These are phyloP conservation scores for Temnopleurus reevesii DNA, from an alignment of 53 echinoderm and acorn worm species.

Conservation along the genomic window DNA sequence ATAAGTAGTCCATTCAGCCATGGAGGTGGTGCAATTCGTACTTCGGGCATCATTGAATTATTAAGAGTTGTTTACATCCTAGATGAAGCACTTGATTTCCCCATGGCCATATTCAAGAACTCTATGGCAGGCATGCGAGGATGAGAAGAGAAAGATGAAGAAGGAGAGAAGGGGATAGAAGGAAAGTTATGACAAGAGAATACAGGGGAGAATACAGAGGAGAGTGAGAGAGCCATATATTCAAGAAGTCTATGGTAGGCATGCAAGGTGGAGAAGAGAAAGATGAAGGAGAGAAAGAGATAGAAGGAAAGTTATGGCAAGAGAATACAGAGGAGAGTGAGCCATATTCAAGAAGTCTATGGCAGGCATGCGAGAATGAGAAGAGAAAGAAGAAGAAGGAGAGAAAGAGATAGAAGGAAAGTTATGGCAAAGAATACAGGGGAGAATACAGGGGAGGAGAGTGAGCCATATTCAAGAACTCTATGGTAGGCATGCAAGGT, in stretches of 20 bases:
- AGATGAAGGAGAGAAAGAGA: not conserved
- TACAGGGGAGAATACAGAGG: no score
- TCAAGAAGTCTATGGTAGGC: no score
- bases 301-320: not conserved
- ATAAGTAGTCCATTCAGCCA: no score
- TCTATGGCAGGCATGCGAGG: not conserved
- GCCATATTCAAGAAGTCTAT: not conserved
- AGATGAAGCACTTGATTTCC: not conserved
- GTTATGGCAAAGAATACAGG: not conserved
- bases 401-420: not conserved
- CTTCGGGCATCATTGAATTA: constrained; percentile 2
- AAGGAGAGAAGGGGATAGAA: not conserved
- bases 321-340: not conserved
- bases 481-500: no score
- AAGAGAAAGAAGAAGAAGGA: not conserved
- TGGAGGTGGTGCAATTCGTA: not conserved
- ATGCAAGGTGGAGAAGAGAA: not conserved
- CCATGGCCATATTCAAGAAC: not conserved
- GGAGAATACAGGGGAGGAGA: not conserved
- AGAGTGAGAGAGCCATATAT: no score
- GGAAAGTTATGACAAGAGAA: not conserved
- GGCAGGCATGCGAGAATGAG: not conserved
- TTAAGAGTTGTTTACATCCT: constrained; percentile 34
- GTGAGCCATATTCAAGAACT: not conserved
- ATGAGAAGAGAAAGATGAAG: not conserved